Evolutionary conservation across 2,113 vertebrate genomes (phyloP).

Genomic region (Phalacrocorax carbo): DNA sequence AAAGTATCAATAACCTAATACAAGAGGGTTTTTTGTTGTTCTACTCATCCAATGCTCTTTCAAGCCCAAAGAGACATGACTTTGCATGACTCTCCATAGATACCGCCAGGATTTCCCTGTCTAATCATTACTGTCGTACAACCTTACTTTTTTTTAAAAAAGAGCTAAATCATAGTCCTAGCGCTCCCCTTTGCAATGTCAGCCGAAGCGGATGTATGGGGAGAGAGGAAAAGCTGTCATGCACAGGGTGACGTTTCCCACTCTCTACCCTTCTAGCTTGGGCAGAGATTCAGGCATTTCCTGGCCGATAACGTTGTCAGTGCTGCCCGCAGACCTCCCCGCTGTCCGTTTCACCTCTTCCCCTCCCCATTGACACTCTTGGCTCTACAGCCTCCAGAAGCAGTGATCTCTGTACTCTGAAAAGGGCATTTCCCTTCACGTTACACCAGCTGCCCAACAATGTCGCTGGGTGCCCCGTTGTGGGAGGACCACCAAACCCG

Average conservation of each 20-base stretch:
- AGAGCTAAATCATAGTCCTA: not conserved
- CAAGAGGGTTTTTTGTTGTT: not conserved
- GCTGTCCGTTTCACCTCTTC: fast-evolving
- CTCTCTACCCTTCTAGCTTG: not conserved
- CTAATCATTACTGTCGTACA: not conserved
- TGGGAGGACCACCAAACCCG: not conserved
- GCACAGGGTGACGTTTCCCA: not conserved
- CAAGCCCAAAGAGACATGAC: not conserved
- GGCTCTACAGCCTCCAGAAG: fast-evolving
- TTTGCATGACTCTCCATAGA: not conserved
- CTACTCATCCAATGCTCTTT: not conserved
- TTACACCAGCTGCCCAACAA: not conserved
- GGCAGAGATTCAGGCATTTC: too few species aligned
- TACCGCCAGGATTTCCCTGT: not conserved
- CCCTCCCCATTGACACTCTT: fast-evolving
- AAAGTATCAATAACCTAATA: not conserved
- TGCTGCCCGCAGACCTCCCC: not conserved
- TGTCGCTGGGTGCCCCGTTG: fast-evolving
- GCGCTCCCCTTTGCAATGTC: not conserved
- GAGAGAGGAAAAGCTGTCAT: not conserved
- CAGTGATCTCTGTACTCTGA: fast-evolving
- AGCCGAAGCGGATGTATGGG: not conserved
- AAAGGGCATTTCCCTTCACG: fast-evolving
- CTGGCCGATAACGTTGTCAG: fast-evolving
- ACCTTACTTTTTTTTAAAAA: not conserved